These are phyloP conservation scores for Umimayanthus kanabou DNA, from an alignment of 92 coral and sea anemone species.

Conservation along the genomic window DNA sequence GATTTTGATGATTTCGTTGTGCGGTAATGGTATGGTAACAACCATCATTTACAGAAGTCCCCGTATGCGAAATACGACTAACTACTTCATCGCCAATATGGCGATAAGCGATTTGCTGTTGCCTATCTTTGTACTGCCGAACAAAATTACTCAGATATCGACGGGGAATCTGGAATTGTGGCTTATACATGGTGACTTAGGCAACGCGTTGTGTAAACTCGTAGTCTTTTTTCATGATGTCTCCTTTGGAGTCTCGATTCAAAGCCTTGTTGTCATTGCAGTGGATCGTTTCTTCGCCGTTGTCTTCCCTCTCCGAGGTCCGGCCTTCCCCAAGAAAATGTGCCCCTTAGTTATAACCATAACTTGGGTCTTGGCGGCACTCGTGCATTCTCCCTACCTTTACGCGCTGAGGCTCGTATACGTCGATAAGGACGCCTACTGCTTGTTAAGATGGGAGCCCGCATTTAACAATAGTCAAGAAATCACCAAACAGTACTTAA, in stretches of 20 bases:
- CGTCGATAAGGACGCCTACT: neutral
- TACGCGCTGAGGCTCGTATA: neutral
- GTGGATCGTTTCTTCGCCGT: constrained; percentile 39
- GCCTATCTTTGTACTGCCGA: constrained; percentile 23
- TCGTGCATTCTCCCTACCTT: constrained; percentile 18
- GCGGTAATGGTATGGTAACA: constrained; percentile 32
- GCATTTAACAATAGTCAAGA: neutral
- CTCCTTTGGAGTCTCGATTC: constrained; percentile 20
- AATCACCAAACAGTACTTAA: neutral
- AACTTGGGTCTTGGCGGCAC: constrained; percentile 14
- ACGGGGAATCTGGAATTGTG: neutral
- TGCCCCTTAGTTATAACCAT: constrained; percentile 2
- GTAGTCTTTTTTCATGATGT: constrained; percentile 10
- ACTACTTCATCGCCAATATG: constrained; percentile 34
- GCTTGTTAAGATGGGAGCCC: neutral
- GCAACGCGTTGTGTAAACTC: constrained; percentile 27
- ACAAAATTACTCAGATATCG: neutral
- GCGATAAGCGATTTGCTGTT: constrained; percentile 27
- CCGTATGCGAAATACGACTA: constrained; percentile 19
- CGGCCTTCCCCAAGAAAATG: constrained; percentile 19
- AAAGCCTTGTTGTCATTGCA: constrained; percentile 27
- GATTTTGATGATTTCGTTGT: constrained; percentile 21
- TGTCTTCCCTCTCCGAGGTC: constrained; percentile 27
- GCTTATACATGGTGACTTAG: constrained; percentile 28
- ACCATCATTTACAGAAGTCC: constrained; percentile 34